Base-by-base conservation (phyloP, 2,888 invertebrate genomes). In the Carcina quercana region DNA sequence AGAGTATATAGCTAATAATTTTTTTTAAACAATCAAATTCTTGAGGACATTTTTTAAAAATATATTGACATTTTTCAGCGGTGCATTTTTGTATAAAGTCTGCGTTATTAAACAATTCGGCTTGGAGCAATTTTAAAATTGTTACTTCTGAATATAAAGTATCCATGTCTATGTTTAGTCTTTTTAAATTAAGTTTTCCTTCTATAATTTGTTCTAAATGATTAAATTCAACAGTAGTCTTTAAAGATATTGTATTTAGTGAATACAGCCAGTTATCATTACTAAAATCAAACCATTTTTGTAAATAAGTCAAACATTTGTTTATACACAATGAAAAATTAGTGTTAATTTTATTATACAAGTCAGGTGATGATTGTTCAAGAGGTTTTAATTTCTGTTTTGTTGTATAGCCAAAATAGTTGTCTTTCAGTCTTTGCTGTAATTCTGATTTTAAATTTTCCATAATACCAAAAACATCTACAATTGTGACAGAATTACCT, bases 171-270 rank as follows among this genome's bases (percentile, higher is more conserved):
- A 32, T 27, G 8, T 32, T 32, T 2, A 32, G 27, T 21, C 15
- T 32, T 13, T 32, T 2, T 10, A 22, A 15, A 30, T 13, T 34
- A 13, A 25, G 13, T 30, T 15, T 28, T 25, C n/a, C 6, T 28
- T 34, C 26, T 22, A 39, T 41, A 38, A 53, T 13, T 20, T 29
- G 11, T 15, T 22, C 29, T 34, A 43, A 38, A 40, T 43, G 32
- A 38, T 38, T 33, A 35, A 40, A 43, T 38, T 35, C 32, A 33
- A 39, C 19, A 29, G 15, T 25, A 39, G 31, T 34, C 15, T 24
- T 43, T 32, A 38, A 39, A 28, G 35, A 38, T 32, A 42, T 34
- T 21, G 17, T 32, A 30, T 36, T 39, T 31, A 42, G 37, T 30
- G 31, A 25, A 37, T 13, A 35, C 15, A 42, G 33, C 38, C 38